These are phyloP conservation scores for Penaeus indicus DNA, from an alignment of 1,140 invertebrate species.

Conservation along the genomic window DNA sequence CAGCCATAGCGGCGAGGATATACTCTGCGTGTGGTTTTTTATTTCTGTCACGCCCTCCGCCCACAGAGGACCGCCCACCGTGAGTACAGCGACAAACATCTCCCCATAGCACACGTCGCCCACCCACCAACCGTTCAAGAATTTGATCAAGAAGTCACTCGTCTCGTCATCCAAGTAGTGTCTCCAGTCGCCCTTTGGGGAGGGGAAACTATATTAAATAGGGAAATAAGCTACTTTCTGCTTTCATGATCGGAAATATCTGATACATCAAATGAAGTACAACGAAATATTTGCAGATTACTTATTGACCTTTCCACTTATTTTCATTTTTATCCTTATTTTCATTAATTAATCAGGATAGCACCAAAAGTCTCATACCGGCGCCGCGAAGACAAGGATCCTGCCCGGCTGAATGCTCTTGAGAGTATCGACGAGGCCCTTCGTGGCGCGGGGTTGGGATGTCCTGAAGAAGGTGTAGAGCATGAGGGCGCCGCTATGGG, in stretches of 20 bases:
- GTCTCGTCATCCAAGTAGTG: slow-evolving; percentile 11
- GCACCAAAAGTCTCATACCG: not conserved
- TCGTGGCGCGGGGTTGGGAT: slow-evolving; percentile 35
- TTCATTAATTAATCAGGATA: not conserved
- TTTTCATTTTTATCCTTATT: too few species aligned
- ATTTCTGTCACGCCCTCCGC: slow-evolving; percentile 25
- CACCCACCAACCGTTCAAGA: slow-evolving; percentile 48
- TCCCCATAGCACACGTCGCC: slow-evolving; percentile 38
- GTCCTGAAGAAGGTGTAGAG: slow-evolving; percentile 37
- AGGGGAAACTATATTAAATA: not conserved
- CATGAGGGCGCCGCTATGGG: slow-evolving; percentile 9
- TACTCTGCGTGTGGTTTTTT: not conserved
- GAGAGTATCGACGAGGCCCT: slow-evolving; percentile 36
- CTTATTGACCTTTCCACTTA: too few species aligned
- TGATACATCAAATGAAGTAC: too few species aligned
- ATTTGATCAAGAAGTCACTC: slow-evolving; percentile 24
- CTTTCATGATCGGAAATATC: too few species aligned
- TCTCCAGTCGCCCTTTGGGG: slow-evolving; percentile 48
- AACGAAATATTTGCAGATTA: too few species aligned
- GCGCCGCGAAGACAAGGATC: slow-evolving; percentile 43
- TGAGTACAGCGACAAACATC: slow-evolving; percentile 46
- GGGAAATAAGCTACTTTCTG: too few species aligned
- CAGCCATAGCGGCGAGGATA: slow-evolving; percentile 28
- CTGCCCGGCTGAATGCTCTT: slow-evolving; percentile 40
- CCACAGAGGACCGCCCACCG: slow-evolving; percentile 47